Evolutionary conservation across 2,113 vertebrate species (phyloP).

Genomic region (Cochlearius cochlearius): DNA sequence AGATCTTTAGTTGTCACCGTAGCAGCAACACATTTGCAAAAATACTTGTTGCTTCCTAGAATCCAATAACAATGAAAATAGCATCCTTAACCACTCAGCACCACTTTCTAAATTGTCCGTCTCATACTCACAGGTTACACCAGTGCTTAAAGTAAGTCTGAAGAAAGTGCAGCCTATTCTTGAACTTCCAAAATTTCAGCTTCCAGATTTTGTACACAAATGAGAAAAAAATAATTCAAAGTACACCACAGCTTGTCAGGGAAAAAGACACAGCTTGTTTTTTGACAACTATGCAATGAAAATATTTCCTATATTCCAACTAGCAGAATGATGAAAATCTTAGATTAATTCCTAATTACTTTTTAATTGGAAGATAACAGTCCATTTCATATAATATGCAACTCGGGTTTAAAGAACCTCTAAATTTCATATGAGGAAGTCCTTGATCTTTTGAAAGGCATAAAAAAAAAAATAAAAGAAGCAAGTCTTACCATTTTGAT

Average conservation of each 20-base stretch:
- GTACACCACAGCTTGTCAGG: neutral
- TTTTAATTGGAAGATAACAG: neutral
- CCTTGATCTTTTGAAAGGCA: neutral
- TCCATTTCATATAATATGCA: neutral
- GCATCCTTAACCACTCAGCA: neutral
- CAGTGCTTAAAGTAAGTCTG: neutral
- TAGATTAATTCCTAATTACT: neutral
- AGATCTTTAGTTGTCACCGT: neutral
- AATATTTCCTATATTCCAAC: neutral
- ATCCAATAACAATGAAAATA: neutral
- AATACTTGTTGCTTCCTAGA: neutral
- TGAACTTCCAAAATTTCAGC: neutral
- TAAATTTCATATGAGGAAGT: neutral
- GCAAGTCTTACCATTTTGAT: conserved; percentile 90
- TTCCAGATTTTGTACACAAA: neutral
- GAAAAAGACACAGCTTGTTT: neutral
- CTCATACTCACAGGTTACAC: neutral
- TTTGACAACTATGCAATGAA: neutral
- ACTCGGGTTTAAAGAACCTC: neutral
- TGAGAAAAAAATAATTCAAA: neutral
- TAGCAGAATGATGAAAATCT: neutral
- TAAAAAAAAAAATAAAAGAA: neutral
- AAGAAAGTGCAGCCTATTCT: neutral
- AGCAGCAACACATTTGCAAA: neutral
- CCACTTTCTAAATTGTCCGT: neutral